Conservation (phyloP, 2,797 vertebrate genomes). For the Sternotherus odoratus region DNA sequence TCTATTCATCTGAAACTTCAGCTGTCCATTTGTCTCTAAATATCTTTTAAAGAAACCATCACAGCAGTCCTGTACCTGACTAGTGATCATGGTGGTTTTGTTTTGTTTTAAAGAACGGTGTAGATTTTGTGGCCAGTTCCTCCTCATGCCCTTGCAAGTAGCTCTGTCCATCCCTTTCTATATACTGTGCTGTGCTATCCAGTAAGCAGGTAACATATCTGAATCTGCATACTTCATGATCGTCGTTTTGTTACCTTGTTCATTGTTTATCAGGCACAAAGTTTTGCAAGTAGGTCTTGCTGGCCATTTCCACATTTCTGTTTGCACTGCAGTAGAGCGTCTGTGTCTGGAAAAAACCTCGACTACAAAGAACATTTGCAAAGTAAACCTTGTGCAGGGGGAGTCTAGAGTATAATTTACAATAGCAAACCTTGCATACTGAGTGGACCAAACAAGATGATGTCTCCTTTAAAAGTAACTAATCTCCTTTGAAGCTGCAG, state of each 20-base stretch:
- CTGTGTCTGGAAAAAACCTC: slow-evolving; percentile 40
- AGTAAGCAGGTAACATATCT: background rate
- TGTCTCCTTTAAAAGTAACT: slow-evolving; percentile 55
- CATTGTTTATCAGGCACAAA: slow-evolving; percentile 17
- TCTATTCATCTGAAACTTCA: slow-evolving; percentile 25
- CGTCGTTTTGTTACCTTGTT: slow-evolving; percentile 29
- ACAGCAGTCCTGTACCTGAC: slow-evolving; percentile 46
- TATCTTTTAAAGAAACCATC: slow-evolving; percentile 40
- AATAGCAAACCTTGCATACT: slow-evolving; percentile 39
- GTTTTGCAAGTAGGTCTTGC: slow-evolving; percentile 27
- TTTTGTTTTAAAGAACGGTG: slow-evolving; percentile 1
- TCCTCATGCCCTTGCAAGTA: slow-evolving; percentile 13
- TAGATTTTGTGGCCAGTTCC: slow-evolving; percentile 49
- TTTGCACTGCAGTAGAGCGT: slow-evolving; percentile 50
- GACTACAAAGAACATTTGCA: slow-evolving; percentile 23
- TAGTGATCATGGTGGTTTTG: background rate
- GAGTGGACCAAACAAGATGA: slow-evolving; percentile 48
- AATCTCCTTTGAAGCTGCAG: slow-evolving; percentile 51
- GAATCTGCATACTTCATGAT: background rate
- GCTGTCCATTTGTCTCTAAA: slow-evolving; percentile 38
- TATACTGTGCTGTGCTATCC: background rate
- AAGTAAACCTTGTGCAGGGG: slow-evolving; percentile 39
- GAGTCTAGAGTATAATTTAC: slow-evolving; percentile 32
- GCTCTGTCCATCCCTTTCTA: background rate
- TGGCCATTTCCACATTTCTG: background rate